These are phyloP conservation scores for Orthonevra nobilis DNA, from an alignment of 2,888 invertebrate genomes.

Conservation along the genomic window DNA sequence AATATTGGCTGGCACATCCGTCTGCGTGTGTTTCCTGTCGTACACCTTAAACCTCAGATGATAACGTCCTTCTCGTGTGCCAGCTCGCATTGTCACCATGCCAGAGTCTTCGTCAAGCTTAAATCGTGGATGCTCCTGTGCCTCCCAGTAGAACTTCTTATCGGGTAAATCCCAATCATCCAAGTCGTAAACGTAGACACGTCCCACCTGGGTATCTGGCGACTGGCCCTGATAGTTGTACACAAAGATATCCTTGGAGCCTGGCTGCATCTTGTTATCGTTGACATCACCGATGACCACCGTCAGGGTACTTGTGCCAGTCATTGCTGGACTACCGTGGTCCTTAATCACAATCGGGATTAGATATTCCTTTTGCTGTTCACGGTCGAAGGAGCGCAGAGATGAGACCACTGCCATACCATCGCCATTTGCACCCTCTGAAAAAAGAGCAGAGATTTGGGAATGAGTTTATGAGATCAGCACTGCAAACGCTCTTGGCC, in stretches of 20 bases:
- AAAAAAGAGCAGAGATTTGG: background rate
- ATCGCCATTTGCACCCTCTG: constrained; percentile 97
- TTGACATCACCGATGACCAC: constrained; percentile 99
- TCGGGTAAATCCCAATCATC: constrained; percentile 99
- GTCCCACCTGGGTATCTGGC: constrained; percentile 94
- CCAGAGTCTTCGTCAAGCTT: constrained; percentile 95
- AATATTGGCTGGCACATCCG: constrained; percentile 97
- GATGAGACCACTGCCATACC: constrained; percentile 99
- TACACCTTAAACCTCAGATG: constrained; percentile 92
- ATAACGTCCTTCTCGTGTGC: constrained; percentile 93
- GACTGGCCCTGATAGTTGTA: constrained; percentile 97
- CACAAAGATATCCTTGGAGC: constrained; percentile 97
- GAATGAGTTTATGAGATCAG: no score
- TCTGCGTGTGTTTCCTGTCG: constrained; percentile 96
- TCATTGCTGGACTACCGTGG: constrained; percentile 97
- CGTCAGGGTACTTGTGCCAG: constrained; percentile 96
- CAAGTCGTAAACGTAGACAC: constrained; percentile 97
- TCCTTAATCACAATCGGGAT: constrained; percentile 99
- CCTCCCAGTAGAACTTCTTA: constrained; percentile 98
- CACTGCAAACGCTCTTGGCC: no score
- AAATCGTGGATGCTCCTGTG: constrained; percentile 91
- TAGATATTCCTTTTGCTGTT: constrained; percentile 96
- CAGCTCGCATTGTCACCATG: constrained; percentile 96
- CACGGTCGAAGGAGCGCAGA: constrained; percentile 94
- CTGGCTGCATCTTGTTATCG: constrained; percentile 99